Base-by-base conservation (phyloP, 2,797 vertebrate species). In the Pipistrellus pipistrellus region DNA sequence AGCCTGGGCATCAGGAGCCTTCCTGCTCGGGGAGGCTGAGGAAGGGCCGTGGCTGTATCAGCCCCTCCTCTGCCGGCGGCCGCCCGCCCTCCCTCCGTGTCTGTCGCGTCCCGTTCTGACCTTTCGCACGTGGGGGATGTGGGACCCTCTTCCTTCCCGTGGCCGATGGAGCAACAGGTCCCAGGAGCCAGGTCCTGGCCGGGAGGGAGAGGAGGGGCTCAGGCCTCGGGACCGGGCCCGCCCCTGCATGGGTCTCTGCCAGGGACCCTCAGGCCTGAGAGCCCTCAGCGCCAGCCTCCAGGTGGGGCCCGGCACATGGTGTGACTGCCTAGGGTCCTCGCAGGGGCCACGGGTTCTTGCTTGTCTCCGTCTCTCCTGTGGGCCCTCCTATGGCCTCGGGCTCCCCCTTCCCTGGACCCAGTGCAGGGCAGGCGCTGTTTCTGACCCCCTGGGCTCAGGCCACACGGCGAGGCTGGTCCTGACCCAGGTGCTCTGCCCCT, bases 21-120 rank as follows among this genome's bases (percentile, higher is more conserved):
- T 97, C 96, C 95, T 98, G 97, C 64, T 46, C 0, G 6, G 13
- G 62, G 35, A 81, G 57, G 10, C 76, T 18, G 32, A 57, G 72
- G 9, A 62, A 38, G 85, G n/a, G 11, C n/a, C 15, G 4, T 3
- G 0, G 62, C 53, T 8, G 41, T 6, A 0, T 38, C 30, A 20
- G 72, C 35, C 23, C 46, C 3, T 12, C 35, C 62, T 41, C 3
- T 2, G 51, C 75, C 3, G 2, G 1, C 11, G 32, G 46, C 2
- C 23, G 57, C 57, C 48, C 0, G 8, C 38, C 14, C 53, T 12
- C 15, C 66, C 13, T 30, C n/a, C 10, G 12, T 4, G 7, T 59
- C 48, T 15, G 4, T 6, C 18, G 2, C 9, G 0, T 13, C 35
- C 69, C 1, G 11, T 6, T 55, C 68, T 82, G 82, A n/a, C 25